These are phyloP conservation scores for Acanthurus lineatus DNA, from an alignment of 2,797 vertebrate species.

Conservation along the genomic window DNA sequence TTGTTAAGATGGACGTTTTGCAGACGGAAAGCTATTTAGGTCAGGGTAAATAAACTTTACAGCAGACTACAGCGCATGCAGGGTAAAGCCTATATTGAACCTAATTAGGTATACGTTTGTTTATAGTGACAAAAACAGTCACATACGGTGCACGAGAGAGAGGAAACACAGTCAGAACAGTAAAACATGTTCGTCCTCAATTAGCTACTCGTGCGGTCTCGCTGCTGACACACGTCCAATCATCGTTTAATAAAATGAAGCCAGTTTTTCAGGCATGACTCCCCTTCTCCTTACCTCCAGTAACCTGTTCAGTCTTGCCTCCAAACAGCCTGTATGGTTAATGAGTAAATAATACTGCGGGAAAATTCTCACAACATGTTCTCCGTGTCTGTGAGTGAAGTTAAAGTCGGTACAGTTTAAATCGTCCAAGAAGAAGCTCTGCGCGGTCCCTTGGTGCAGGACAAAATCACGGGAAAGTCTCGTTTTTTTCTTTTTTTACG, in stretches of 20 bases:
- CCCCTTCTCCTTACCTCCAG: constrained; percentile 64
- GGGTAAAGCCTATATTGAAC: constrained; percentile 31
- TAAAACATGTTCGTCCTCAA: constrained; percentile 51
- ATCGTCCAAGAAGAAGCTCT: constrained; percentile 16
- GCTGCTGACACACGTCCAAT: constrained; percentile 61
- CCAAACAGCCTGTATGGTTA: constrained; percentile 59
- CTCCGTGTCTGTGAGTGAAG: constrained; percentile 28
- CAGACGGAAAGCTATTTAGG: constrained; percentile 36
- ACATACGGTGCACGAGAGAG: constrained; percentile 8
- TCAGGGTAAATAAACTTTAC: constrained; percentile 52
- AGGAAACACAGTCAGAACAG: constrained; percentile 29
- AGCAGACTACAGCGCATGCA: constrained; percentile 9
- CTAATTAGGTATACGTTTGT: constrained; percentile 60
- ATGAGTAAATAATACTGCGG: constrained; percentile 68
- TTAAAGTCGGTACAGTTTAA: constrained; percentile 21
- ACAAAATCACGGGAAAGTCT: background rate
- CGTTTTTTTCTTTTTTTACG: constrained; percentile 18
- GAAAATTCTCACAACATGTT: constrained; percentile 37
- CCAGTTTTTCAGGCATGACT: constrained; percentile 76
- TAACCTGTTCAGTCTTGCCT: constrained; percentile 82
- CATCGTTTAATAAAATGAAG: constrained; percentile 67
- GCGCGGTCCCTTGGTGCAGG: background rate
- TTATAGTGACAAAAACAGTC: constrained; percentile 58
- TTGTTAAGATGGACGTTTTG: constrained; percentile 30
- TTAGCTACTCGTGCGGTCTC: constrained; percentile 41